Evolutionary conservation across 2,797 vertebrate genomes (phyloP), one percentile per base, ranked within the genome.

Genomic region (Enteromius thamalakanensis): DNA sequence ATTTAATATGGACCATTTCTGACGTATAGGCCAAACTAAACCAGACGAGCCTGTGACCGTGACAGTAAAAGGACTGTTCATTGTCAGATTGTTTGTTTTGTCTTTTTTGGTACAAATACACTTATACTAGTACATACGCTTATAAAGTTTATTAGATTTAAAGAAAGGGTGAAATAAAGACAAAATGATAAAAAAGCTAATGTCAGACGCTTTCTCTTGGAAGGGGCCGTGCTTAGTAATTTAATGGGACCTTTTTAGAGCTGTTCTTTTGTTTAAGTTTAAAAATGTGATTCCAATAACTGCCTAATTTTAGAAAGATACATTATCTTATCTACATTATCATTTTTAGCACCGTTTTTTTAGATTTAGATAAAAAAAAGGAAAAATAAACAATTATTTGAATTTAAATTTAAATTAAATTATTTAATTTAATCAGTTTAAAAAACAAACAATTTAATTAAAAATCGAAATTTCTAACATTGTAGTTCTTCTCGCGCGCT

Each of bases 61-160:
- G 89, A 82, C 90, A 86, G 84, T 87, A 85, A 89, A 86, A 90
- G 90, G 89, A 93, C 92, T 93, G 90, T 90, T 92, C 90, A 88
- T 85, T 93, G 93, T 93, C 92, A 93, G 92, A 93, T 90, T 94
- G 92, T 93, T 89, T 92, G 92, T 94, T 93, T 87, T 87, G 84
- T 85, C 93, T 94, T 93, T 95, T 94, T 95, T 95, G 95, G 94
- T 95, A 95, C 94, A 95, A 94, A 95, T 93, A 93, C 92, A 95
- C 93, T 93, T 93, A 95, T 93, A 93, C 93, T 95, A 95, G 93
- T 87, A 93, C 94, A 95, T 94, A 94, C 94, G 94, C 93, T 93
- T 94, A 91, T 90, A 93, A 95, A 94, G 93, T 96, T 95, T 95
- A 96, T 94, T 94, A 95, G 93, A 93, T 94, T 93, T 91, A 92